These are phyloP conservation scores for Drosophila ananassae DNA, from an alignment of 1,140 invertebrate genomes.

Conservation along the genomic window DNA sequence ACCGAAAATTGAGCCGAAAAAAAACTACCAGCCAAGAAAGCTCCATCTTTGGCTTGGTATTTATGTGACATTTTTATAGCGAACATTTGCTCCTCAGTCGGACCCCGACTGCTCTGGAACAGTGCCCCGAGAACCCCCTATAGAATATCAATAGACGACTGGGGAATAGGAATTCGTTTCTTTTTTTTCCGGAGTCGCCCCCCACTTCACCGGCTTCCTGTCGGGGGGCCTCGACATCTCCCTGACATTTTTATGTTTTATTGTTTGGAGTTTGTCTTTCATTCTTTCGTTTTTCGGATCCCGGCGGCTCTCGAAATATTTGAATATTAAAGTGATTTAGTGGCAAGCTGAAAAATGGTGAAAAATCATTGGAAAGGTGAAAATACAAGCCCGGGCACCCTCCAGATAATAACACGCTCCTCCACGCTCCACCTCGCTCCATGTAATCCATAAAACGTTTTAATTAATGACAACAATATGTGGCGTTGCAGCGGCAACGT, in stretches of 20 bases:
- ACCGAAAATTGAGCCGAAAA: slow-evolving; percentile 27
- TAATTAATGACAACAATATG: slow-evolving; percentile 82
- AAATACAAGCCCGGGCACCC: slow-evolving; percentile 27
- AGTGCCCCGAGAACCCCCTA: slow-evolving; percentile 22
- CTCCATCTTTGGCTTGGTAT: slow-evolving; percentile 69
- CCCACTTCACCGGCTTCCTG: slow-evolving; percentile 56
- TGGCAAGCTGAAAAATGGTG: slow-evolving; percentile 75
- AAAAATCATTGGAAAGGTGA: slow-evolving; percentile 66
- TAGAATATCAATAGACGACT: slow-evolving; percentile 48
- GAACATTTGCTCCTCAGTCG: slow-evolving; percentile 46
- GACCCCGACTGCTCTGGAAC: slow-evolving; percentile 30
- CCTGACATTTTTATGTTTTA: slow-evolving; percentile 80
- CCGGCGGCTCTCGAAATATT: slow-evolving; percentile 56
- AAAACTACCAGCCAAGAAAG: slow-evolving; percentile 51
- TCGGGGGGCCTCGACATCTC: slow-evolving; percentile 48
- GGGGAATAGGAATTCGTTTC: slow-evolving; percentile 26
- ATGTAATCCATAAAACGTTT: slow-evolving; percentile 82
- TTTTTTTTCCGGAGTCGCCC: not conserved
- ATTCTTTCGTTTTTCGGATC: slow-evolving; percentile 16
- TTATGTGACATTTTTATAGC: slow-evolving; percentile 80
- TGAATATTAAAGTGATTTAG: slow-evolving; percentile 82
- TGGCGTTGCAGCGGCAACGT: slow-evolving; percentile 64
- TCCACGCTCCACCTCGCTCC: slow-evolving; percentile 49
- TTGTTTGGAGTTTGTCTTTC: slow-evolving; percentile 63
- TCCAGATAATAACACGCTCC: slow-evolving; percentile 9